A percentile compares a stretch with the other conserved stretches of the same genome.
phyloP scores from a whole-genome alignment of 2,113 vertebrate genomes.

The Pomatostomus ruficeps region DNA sequence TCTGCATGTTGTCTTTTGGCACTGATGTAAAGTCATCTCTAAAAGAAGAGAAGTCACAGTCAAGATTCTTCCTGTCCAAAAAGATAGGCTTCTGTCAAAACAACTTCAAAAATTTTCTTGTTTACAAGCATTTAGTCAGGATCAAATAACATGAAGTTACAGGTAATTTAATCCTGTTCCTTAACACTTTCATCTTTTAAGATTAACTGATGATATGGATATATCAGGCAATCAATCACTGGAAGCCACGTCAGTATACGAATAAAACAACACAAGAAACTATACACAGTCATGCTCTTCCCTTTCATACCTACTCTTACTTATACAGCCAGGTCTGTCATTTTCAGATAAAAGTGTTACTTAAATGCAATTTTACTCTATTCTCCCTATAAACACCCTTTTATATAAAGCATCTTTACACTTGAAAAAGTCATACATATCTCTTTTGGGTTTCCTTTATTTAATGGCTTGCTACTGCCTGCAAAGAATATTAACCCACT shows the following conservation, averaged over 20 bases:
- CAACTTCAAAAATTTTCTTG: not conserved
- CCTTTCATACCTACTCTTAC: not conserved
- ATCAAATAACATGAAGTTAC: not conserved
- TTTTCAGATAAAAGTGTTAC: not conserved
- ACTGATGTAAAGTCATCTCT: not conserved
- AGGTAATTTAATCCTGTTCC: not conserved
- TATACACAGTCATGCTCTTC: not conserved
- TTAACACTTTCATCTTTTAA: not conserved
- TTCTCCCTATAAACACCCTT: not conserved
- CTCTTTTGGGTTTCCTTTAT: not conserved
- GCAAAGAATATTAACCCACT: not conserved
- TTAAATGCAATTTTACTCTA: not conserved
- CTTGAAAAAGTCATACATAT: not conserved
- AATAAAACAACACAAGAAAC: not conserved
- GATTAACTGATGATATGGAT: not conserved
- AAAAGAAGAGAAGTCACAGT: not conserved
- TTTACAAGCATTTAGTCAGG: not conserved
- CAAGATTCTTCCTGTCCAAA: not conserved
- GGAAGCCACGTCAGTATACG: not conserved
- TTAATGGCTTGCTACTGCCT: not conserved
- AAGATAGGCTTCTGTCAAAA: not conserved
- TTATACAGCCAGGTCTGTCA: not conserved
- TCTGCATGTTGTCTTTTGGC: not conserved
- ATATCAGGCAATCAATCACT: not conserved
- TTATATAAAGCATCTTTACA: not conserved